phyloP scores from a whole-genome alignment of 2,888 invertebrate genomes.

The Pristionchus entomophagus region DNA sequence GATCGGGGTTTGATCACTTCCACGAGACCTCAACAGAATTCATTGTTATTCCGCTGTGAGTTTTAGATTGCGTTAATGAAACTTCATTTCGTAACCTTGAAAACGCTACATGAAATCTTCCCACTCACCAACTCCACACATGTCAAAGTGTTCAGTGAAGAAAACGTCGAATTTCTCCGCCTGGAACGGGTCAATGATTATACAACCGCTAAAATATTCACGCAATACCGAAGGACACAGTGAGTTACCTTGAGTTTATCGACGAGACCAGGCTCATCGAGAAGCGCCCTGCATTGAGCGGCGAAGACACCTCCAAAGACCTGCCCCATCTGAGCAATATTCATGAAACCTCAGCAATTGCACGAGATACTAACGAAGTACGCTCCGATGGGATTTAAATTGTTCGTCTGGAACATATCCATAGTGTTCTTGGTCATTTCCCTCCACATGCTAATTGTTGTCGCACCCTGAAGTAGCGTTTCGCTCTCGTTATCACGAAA shows the following conservation, averaged over 20 bases:
- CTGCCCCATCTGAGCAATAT: neutral
- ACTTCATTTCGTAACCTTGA: neutral
- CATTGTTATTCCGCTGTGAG: too few relatives aligned
- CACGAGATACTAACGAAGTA: neutral
- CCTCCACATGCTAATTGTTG: neutral
- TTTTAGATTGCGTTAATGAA: neutral
- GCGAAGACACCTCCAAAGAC: neutral
- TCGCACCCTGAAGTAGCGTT: too few relatives aligned
- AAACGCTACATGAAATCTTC: neutral
- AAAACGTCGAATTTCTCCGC: neutral
- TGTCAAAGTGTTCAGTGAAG: neutral
- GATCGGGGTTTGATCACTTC: neutral
- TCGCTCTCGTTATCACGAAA: too few relatives aligned
- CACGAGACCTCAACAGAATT: neutral
- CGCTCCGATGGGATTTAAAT: neutral
- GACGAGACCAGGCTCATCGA: neutral
- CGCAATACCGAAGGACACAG: too few relatives aligned
- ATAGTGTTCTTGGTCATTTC: neutral
- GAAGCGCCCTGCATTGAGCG: neutral
- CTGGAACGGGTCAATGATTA: neutral
- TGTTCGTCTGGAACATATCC: neutral
- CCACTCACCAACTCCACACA: slow-evolving; percentile 1
- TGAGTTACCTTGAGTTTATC: neutral
- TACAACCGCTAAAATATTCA: neutral
- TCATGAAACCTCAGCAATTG: neutral